Evolutionary conservation across 1,140 invertebrate genomes (phyloP).

Genomic region (Drosophila tsacasi): DNA sequence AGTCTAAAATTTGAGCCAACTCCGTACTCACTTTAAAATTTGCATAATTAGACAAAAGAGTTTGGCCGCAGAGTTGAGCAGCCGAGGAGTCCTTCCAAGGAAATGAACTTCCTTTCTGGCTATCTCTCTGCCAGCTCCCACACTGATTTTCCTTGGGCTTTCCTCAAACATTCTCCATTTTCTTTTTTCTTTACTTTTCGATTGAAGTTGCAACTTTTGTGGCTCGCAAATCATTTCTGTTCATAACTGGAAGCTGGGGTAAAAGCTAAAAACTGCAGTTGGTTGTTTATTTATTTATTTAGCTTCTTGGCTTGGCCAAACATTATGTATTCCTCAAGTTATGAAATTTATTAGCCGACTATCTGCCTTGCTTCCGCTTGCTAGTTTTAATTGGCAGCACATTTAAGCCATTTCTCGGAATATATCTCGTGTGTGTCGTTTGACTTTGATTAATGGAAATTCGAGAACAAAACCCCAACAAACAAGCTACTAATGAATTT

Average conservation of each 20-base stretch:
- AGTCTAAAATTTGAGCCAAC: constrained; percentile 25
- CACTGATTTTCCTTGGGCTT: neutral
- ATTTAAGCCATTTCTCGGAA: constrained; percentile 55
- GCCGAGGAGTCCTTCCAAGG: constrained; percentile 23
- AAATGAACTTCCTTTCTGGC: constrained; percentile 46
- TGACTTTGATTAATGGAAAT: constrained; percentile 51
- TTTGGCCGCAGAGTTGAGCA: constrained; percentile 24
- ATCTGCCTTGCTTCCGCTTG: constrained; percentile 2
- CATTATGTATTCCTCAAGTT: constrained; percentile 32
- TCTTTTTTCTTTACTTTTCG: constrained; percentile 45
- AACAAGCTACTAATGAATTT: constrained; percentile 10
- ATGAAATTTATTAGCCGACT: constrained; percentile 46
- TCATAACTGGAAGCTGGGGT: neutral
- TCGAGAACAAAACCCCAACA: constrained; percentile 12
- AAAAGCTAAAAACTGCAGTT: constrained; percentile 13
- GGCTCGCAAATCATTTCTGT: constrained; percentile 44
- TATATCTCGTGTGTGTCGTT: constrained; percentile 27
- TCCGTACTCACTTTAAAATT: constrained; percentile 47
- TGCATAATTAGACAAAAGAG: constrained; percentile 74
- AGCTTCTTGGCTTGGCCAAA: constrained; percentile 13
- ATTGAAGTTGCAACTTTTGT: constrained; percentile 56
- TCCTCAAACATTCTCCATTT: constrained; percentile 22
- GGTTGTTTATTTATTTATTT: constrained; percentile 27
- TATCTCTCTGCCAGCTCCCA: neutral
- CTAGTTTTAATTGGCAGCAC: constrained; percentile 53